phyloP scores from a whole-genome alignment of 2,797 vertebrate genomes.

The Vireo griseus region DNA sequence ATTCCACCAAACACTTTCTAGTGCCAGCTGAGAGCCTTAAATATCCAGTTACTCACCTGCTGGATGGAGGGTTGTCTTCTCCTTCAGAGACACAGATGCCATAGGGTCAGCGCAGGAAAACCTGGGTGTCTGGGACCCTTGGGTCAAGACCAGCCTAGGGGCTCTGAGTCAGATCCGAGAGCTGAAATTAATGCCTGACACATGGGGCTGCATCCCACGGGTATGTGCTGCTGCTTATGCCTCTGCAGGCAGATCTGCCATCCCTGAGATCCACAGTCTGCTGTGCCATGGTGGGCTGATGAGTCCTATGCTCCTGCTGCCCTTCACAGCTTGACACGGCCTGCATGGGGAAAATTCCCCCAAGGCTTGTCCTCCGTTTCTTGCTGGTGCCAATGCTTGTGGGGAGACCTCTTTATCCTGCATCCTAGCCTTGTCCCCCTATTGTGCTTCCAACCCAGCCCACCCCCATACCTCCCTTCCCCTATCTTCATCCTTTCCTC shows the following conservation, averaged over 20 bases:
- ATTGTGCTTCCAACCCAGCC: not conserved
- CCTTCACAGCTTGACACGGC: not conserved
- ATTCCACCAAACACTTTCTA: not conserved
- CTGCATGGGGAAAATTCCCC: not conserved
- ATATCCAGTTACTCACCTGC: not conserved
- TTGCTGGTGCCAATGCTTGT: not conserved
- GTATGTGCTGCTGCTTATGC: not conserved
- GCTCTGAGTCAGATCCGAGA: not conserved
- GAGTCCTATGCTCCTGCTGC: not conserved
- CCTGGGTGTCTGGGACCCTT: not conserved
- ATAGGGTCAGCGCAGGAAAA: not conserved
- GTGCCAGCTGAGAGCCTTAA: not conserved
- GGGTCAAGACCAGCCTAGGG: not conserved
- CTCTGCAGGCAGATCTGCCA: not conserved
- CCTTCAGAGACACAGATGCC: not conserved
- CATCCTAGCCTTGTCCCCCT: not conserved
- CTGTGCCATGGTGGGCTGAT: fast-evolving
- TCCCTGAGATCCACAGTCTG: not conserved
- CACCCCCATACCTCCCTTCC: not conserved
- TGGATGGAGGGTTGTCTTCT: not conserved
- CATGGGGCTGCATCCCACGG: not conserved
- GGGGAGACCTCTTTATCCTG: not conserved
- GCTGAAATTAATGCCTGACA: not conserved
- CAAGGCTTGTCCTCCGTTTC: not conserved
- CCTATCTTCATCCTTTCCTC: not conserved